A percentile compares a stretch with the other conserved stretches of the same genome.
Evolutionary conservation across 1,140 invertebrate species (phyloP).

Genomic region (Tetragnatha versicolor): DNA sequence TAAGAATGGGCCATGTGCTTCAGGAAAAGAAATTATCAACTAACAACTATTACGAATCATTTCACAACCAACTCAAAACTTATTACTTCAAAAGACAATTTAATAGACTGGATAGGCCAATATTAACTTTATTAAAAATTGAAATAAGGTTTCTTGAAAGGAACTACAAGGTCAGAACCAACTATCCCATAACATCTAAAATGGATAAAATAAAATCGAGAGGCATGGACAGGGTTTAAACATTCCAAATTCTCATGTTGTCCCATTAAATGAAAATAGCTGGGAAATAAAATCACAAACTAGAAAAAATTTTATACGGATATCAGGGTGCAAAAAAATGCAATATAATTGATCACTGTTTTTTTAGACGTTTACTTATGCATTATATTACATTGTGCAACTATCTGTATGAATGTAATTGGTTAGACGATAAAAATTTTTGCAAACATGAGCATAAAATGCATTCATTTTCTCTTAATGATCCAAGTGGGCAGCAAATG

Average conservation of each 20-base stretch:
- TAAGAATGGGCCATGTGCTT: background rate
- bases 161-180: background rate
- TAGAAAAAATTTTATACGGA: background rate
- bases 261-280: background rate
- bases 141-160: background rate
- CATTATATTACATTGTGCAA: background rate
- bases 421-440: background rate
- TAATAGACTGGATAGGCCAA: background rate
- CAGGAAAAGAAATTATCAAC: background rate
- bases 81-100: background rate
- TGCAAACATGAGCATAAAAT: background rate
- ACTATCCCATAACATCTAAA: background rate
- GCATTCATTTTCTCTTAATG: background rate
- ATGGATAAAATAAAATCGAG: background rate
- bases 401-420: background rate
- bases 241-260: background rate
- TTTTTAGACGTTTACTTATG: background rate
- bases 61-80: background rate
- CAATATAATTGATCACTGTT: background rate
- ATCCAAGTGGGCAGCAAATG: too few relatives aligned
- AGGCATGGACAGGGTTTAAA: background rate
- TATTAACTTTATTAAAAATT: background rate
- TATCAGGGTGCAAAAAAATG: background rate
- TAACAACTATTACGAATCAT: background rate
- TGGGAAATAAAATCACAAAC: background rate